phyloP scores from a whole-genome alignment of 2,113 vertebrate species.

The Himantopus leucocephalus region DNA sequence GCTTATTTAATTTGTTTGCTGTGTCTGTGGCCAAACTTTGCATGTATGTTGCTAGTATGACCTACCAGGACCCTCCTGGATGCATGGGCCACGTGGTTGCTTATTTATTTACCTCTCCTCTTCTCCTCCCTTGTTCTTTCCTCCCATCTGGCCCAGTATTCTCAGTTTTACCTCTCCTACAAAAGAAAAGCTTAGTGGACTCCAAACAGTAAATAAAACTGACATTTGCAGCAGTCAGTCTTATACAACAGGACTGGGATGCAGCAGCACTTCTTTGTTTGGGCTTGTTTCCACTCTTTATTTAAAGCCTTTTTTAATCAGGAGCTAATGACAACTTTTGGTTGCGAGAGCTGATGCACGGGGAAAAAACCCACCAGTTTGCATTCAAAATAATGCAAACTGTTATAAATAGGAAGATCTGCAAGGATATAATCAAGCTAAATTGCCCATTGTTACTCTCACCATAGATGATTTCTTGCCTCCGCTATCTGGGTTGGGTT shows the following conservation, averaged over 20 bases:
- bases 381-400: constrained; percentile 34
- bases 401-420: constrained; percentile 29
- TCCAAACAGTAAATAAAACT: constrained; percentile 9
- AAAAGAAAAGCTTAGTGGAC: neutral
- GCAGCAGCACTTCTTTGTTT: neutral
- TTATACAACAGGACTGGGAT: neutral
- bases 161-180: neutral
- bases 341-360: neutral
- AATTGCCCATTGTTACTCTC: constrained; percentile 45
- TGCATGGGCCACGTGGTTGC: neutral
- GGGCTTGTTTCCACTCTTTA: neutral
- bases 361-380: neutral
- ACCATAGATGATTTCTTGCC: constrained; percentile 24
- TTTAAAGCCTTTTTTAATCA: constrained; percentile 32
- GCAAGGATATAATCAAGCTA: constrained; percentile 43
- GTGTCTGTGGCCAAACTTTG: neutral
- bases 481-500: neutral
- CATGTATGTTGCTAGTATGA: neutral
- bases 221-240: neutral
- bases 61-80: neutral
- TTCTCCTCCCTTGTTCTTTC: neutral
- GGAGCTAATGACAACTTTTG: constrained; percentile 36
- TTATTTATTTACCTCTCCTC: neutral
- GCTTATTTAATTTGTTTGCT: constrained; percentile 28
- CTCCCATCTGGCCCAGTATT: neutral